Percentiles rank a stretch among this genome's conserved stretches.
Conservation (phyloP, 2,888 invertebrate genomes). For the Microdon myrmicae region DNA sequence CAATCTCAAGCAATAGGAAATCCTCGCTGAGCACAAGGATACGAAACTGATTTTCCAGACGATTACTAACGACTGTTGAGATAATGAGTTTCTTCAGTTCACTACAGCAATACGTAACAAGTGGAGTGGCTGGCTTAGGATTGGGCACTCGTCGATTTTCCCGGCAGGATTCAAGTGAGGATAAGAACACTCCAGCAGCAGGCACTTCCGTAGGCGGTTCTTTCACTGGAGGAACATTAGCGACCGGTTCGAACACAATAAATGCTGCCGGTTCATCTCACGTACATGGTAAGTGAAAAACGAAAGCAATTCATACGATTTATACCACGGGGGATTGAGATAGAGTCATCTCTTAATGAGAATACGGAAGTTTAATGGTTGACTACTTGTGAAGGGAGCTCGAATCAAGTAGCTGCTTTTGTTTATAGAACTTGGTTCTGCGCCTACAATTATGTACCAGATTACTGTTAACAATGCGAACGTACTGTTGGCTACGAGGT, state of each 20-base stretch:
- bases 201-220: conserved; percentile 26
- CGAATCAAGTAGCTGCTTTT: too few relatives aligned
- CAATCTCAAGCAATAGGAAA: background rate
- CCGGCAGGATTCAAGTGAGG: conserved; percentile 73
- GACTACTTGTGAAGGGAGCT: too few relatives aligned
- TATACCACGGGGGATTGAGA: too few relatives aligned
- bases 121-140: conserved; percentile 83
- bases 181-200: conserved; percentile 51
- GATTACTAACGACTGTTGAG: conserved; percentile 41
- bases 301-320: too few relatives aligned
- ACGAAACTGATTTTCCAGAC: conserved; percentile 45
- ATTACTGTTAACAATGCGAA: too few relatives aligned
- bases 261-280: conserved; percentile 36
- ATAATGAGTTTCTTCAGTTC: conserved; percentile 88
- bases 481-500: too few relatives aligned
- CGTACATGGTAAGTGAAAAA: conserved; percentile 42
- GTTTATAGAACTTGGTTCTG: too few relatives aligned
- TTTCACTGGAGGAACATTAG: conserved; percentile 19
- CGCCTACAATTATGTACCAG: too few relatives aligned
- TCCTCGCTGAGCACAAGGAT: conserved; percentile 6
- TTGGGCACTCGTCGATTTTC: conserved; percentile 80
- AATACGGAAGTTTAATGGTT: too few relatives aligned
- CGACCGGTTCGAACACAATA: conserved; percentile 35
- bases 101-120: conserved; percentile 85
- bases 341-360: too few relatives aligned